Conservation (phyloP, 2,113 vertebrate species). For the Narcine bancroftii region DNA sequence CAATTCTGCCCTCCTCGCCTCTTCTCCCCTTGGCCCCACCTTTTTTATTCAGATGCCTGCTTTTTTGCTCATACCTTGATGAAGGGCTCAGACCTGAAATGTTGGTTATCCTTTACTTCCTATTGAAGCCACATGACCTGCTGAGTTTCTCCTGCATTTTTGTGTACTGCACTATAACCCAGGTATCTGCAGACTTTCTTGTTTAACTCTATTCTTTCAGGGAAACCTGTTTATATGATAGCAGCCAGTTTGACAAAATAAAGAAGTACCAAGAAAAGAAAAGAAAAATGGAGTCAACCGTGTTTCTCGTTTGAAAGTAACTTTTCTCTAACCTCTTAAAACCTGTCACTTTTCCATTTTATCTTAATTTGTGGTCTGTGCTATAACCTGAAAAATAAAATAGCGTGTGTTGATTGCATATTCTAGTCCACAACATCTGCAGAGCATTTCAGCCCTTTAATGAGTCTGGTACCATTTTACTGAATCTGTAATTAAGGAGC, state of each 20-base stretch:
- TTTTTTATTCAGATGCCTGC: too few species aligned
- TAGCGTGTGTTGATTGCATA: neutral
- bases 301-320: neutral
- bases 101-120: too few species aligned
- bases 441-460: neutral
- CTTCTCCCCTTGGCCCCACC: too few species aligned
- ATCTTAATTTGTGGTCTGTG: neutral
- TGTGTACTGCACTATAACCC: too few species aligned
- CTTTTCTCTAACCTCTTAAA: neutral
- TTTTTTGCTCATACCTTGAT: too few species aligned
- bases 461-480: constrained; percentile 12
- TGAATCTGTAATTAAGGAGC: constrained; percentile 31
- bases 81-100: too few species aligned
- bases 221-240: neutral
- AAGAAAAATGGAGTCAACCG: neutral
- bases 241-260: neutral
- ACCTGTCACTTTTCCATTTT: neutral
- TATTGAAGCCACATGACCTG: too few species aligned
- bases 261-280: neutral
- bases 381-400: neutral
- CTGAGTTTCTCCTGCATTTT: too few species aligned
- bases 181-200: too few species aligned
- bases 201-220: neutral
- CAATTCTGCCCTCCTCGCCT: too few species aligned
- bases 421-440: constrained; percentile 2